Conservation (phyloP, 2,888 invertebrate species). For the Leptarthrus brevirostris region DNA sequence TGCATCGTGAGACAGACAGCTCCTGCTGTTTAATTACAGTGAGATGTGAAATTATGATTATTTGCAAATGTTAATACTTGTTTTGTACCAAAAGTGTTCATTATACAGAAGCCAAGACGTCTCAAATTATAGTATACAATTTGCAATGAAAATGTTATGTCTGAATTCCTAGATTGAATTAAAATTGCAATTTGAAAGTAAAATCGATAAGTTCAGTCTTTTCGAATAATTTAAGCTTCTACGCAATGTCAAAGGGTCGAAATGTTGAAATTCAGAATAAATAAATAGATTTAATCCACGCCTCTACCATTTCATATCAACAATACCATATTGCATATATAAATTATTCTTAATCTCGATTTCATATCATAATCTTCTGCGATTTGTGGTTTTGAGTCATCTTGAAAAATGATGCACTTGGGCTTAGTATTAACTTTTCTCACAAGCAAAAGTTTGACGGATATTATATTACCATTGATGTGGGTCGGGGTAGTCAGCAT, state of each 20-base stretch:
- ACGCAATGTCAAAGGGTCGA: too few species aligned
- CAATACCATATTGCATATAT: too few species aligned
- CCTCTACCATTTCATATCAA: too few species aligned
- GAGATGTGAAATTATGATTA: not conserved
- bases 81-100: not conserved
- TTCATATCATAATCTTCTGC: not conserved
- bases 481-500: not conserved
- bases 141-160: too few species aligned
- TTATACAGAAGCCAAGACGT: not conserved
- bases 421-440: not conserved
- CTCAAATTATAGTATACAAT: not conserved
- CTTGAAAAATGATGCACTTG: not conserved
- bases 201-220: not conserved
- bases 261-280: too few species aligned
- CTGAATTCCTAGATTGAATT: too few species aligned
- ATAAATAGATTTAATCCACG: too few species aligned
- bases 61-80: constrained; percentile 10
- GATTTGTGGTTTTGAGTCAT: not conserved
- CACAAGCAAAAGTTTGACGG: not conserved
- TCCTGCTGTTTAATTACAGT: constrained; percentile 8
- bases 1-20: not conserved
- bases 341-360: not conserved
- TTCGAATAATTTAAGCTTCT: too few species aligned
- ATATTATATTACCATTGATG: not conserved
- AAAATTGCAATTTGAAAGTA: too few species aligned